These are phyloP conservation scores for Onychostruthus taczanowskii DNA, from an alignment of 2,113 vertebrate species.

Conservation along the genomic window DNA sequence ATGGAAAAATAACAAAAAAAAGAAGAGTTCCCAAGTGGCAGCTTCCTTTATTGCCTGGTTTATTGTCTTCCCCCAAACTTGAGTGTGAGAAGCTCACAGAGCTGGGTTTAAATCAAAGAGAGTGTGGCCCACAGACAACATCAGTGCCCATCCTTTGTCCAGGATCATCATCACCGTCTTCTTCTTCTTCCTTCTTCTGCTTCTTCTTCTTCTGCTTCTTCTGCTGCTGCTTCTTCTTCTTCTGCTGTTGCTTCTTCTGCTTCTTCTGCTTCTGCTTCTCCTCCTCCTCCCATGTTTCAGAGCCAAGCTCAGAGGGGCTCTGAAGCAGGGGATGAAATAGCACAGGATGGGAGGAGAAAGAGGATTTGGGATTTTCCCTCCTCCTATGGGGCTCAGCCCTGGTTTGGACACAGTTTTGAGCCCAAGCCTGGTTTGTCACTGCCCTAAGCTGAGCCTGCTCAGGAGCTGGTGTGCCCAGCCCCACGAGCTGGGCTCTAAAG, in stretches of 20 bases:
- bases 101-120: not conserved
- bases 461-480: not conserved
- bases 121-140: not conserved
- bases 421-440: not conserved
- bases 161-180: too few relatives aligned
- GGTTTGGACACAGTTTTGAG: not conserved
- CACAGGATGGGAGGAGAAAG: not conserved
- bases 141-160: not conserved
- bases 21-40: not conserved
- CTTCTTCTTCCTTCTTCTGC: not conserved
- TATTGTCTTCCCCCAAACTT: not conserved
- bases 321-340: not conserved
- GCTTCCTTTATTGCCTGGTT: conserved; percentile 6
- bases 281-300: not conserved
- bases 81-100: not conserved
- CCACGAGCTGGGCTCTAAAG: accelerated
- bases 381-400: not conserved
- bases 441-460: not conserved
- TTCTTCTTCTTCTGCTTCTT: not conserved
- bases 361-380: not conserved
- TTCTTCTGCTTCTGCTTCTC: not conserved
- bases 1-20: not conserved
- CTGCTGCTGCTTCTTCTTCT: not conserved
- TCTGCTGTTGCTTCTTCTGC: not conserved
- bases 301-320: not conserved